Conservation (phyloP, 2,113 vertebrate species). For the Dromaius novaehollandiae region DNA sequence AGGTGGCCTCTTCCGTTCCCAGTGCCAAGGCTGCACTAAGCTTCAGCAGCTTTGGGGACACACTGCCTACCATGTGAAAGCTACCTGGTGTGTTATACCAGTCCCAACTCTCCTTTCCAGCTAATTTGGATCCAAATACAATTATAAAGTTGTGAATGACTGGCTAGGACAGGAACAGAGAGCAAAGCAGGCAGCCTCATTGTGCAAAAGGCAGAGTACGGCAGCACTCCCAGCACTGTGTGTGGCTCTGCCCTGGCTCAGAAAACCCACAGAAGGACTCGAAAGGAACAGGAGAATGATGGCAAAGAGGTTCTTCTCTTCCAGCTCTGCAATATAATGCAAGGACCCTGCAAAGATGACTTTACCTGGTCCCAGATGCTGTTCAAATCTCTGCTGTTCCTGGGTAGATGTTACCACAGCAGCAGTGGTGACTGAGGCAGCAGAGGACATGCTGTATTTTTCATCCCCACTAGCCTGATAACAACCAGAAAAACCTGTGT, state of each 20-base stretch:
- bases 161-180: too few relatives aligned
- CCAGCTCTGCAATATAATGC: neutral
- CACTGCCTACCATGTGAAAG: fast-evolving
- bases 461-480: neutral
- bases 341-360: neutral
- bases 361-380: neutral
- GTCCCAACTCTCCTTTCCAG: too few relatives aligned
- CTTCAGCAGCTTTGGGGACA: neutral
- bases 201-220: too few relatives aligned
- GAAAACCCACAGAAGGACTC: too few relatives aligned
- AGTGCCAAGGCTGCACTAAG: neutral
- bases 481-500: fast-evolving
- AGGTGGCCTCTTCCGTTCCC: neutral
- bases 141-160: too few relatives aligned
- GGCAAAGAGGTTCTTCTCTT: neutral
- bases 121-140: too few relatives aligned
- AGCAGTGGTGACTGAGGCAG: neutral
- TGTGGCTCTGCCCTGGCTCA: too few relatives aligned
- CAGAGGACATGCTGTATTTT: neutral
- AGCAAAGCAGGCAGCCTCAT: too few relatives aligned
- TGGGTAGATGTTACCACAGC: neutral
- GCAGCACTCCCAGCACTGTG: too few relatives aligned
- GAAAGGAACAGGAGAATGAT: too few relatives aligned
- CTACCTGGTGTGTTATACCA: too few relatives aligned
- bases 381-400: neutral